Conservation (phyloP, 37 sponge, comb jelly and placozoan species). For the Theonella swinhoei region DNA sequence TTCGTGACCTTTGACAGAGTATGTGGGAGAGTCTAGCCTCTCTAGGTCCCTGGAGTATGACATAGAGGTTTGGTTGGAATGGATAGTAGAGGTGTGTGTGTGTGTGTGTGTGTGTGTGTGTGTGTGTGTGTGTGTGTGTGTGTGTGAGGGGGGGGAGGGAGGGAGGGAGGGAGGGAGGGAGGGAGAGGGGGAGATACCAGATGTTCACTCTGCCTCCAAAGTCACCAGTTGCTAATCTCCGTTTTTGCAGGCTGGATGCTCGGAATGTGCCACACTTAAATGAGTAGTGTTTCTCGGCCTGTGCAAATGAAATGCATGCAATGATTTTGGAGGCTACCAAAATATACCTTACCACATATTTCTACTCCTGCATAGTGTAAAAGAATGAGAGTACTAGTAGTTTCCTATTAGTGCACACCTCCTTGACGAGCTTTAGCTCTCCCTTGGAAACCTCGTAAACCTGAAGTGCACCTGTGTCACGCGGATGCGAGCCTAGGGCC, state of each 20-base stretch:
- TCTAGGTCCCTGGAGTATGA: slow-evolving; percentile 96
- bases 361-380: neutral
- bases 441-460: slow-evolving; percentile 92
- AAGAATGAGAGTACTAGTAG: neutral
- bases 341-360: too few relatives aligned
- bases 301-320: neutral
- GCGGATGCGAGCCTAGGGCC: slow-evolving; percentile 91
- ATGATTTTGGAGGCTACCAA: too few relatives aligned
- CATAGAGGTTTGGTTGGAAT: neutral
- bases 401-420: slow-evolving; percentile 65
- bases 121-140: neutral
- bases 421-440: slow-evolving; percentile 65
- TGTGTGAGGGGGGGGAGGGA: too few relatives aligned
- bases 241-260: slow-evolving; percentile 84
- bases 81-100: neutral
- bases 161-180: neutral
- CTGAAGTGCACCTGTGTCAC: slow-evolving; percentile 95
- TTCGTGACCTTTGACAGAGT: slow-evolving; percentile 86
- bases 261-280: slow-evolving; percentile 98
- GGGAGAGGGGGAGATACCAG: slow-evolving; percentile 60
- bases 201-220: slow-evolving; percentile 88
- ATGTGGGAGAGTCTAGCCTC: slow-evolving; percentile 79
- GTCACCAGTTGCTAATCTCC: slow-evolving; percentile 96
- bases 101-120: neutral
- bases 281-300: slow-evolving; percentile 88